These are phyloP conservation scores for Muschampia staudingeri DNA, from an alignment of 2,888 invertebrate genomes.

Conservation along the genomic window DNA sequence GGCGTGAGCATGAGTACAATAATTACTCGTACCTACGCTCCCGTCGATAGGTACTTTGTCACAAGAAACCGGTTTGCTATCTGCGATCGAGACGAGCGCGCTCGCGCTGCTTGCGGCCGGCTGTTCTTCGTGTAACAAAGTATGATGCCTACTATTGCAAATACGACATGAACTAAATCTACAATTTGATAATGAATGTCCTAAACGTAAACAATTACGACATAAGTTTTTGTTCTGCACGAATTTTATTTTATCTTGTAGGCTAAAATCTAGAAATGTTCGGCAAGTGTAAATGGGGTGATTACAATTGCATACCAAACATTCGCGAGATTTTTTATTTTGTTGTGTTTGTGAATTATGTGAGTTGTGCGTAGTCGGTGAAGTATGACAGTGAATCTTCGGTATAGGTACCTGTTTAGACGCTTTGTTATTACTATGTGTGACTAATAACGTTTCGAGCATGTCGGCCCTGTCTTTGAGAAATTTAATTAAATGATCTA, in stretches of 20 bases:
- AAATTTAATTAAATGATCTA: conserved; percentile 57
- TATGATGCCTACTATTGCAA: conserved; percentile 54
- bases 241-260: conserved; percentile 43
- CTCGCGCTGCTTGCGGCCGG: background rate
- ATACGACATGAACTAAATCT: conserved; percentile 48
- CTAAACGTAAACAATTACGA: conserved; percentile 54
- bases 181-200: conserved; percentile 48
- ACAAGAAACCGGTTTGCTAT: conserved; percentile 32
- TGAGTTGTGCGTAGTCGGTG: background rate
- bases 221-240: conserved; percentile 52
- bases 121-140: conserved; percentile 51
- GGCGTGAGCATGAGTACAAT: conserved; percentile 1
- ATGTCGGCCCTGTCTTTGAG: conserved; percentile 59
- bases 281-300: conserved; percentile 58
- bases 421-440: conserved; percentile 23
- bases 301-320: conserved; percentile 49
- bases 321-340: conserved; percentile 27
- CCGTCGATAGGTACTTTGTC: background rate
- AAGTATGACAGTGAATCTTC: conserved; percentile 30
- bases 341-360: conserved; percentile 29
- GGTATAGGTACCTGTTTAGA: conserved; percentile 12
- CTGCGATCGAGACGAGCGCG: conserved; percentile 6
- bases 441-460: conserved; percentile 51
- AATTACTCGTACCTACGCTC: background rate
- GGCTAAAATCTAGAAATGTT: conserved; percentile 41